Conservation (phyloP, 2,888 invertebrate genomes). For the Cryptophagus acutangulus region DNA sequence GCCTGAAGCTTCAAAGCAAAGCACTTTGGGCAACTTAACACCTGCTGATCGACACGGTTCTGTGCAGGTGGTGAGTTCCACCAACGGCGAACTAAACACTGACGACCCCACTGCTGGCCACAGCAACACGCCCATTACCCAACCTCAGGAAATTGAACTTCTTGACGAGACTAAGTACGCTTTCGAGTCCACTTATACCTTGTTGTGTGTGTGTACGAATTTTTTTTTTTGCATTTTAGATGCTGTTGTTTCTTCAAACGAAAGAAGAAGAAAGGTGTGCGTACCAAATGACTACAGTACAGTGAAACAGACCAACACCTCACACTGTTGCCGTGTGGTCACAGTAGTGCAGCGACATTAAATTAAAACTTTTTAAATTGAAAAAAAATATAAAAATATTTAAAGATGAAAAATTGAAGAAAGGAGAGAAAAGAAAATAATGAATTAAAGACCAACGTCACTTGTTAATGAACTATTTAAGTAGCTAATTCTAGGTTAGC, state of each 20-base stretch:
- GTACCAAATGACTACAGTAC: conserved; percentile 50
- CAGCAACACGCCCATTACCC: conserved; percentile 95
- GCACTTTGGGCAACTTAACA: conserved; percentile 78
- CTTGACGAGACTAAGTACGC: conserved; percentile 97
- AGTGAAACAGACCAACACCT: conserved; percentile 50
- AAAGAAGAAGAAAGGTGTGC: conserved; percentile 88
- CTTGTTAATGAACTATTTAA: conserved; percentile 44
- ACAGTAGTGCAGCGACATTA: conserved; percentile 46
- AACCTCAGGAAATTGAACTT: conserved; percentile 87
- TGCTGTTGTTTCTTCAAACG: conserved; percentile 99
- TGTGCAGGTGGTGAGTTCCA: conserved; percentile 97
- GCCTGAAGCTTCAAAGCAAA: conserved; percentile 81
- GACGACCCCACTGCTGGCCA: conserved; percentile 96
- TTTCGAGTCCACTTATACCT: too few relatives aligned
- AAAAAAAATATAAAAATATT: not conserved
- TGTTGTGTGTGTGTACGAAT: not conserved
- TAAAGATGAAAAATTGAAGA: conserved; percentile 22
- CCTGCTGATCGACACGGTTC: conserved; percentile 96
- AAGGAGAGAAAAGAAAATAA: too few relatives aligned
- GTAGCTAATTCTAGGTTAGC: conserved; percentile 45
- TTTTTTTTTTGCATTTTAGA: conserved; percentile 57
- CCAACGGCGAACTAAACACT: conserved; percentile 90
- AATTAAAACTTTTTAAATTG: conserved; percentile 29
- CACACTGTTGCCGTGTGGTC: conserved; percentile 47
- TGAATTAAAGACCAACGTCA: conserved; percentile 38